Conservation (phyloP, 2,888 invertebrate species). For the Baronia brevicornis region DNA sequence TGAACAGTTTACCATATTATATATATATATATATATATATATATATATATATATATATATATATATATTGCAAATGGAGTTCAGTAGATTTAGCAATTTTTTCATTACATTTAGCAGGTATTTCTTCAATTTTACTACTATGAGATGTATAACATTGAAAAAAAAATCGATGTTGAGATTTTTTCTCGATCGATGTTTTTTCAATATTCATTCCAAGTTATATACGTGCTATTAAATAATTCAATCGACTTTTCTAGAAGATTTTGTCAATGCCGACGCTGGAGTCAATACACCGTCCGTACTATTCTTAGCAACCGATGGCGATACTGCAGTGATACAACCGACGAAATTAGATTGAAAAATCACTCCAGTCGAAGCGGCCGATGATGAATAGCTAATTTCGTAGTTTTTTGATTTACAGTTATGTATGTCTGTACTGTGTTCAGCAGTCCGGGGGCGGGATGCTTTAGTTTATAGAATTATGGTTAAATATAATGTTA, state of each 20-base stretch:
- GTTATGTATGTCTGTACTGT: slow-evolving; percentile 3
- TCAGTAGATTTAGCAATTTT: no score
- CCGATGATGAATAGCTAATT: slow-evolving; percentile 21
- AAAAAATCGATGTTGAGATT: no score
- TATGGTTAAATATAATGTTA: no score
- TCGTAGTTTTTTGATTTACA: slow-evolving; percentile 15
- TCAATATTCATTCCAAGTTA: not conserved
- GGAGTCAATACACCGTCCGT: slow-evolving; percentile 19
- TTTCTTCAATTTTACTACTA: no score
- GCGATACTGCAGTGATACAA: slow-evolving; percentile 24
- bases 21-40: no score
- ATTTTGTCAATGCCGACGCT: slow-evolving; percentile 13
- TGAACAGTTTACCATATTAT: no score
- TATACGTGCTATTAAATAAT: slow-evolving; percentile 1
- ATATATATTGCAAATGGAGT: no score
- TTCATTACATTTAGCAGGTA: no score
- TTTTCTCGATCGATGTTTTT: no score
- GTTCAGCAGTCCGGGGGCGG: slow-evolving; percentile 8
- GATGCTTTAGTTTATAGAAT: no score
- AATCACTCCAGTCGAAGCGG: slow-evolving; percentile 21
- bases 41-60: no score
- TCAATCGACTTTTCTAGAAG: slow-evolving; percentile 18
- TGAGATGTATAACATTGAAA: no score
- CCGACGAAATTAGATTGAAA: slow-evolving; percentile 28
- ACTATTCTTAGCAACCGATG: slow-evolving; percentile 23